phyloP scores from a whole-genome alignment of 2,113 vertebrate species.

The Sus scrofa region DNA sequence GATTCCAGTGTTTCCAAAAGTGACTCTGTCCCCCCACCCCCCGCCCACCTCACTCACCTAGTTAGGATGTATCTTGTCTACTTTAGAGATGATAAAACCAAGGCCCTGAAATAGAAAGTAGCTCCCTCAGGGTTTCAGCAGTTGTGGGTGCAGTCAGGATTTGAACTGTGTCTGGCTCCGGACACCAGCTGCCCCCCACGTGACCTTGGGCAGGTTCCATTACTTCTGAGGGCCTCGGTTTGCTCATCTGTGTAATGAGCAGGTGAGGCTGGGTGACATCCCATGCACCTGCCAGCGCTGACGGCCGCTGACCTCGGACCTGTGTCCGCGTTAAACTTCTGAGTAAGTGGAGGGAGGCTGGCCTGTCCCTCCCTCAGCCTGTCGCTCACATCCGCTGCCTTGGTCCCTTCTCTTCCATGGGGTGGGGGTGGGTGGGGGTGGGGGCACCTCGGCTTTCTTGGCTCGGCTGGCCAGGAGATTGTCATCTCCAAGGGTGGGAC shows the following conservation, averaged over 20 bases:
- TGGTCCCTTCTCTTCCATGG: background rate
- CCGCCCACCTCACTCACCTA: background rate
- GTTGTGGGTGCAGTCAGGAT: background rate
- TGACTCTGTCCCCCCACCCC: background rate
- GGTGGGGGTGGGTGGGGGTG: background rate
- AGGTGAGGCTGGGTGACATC: background rate
- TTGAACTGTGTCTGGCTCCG: background rate
- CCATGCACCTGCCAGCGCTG: background rate
- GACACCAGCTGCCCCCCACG: background rate
- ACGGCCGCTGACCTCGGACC: background rate
- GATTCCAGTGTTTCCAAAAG: background rate
- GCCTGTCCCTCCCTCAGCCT: background rate
- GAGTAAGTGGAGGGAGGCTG: background rate
- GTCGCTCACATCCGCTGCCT: background rate
- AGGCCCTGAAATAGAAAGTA: background rate
- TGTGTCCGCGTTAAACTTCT: background rate
- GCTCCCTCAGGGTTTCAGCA: background rate
- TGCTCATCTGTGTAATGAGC: background rate
- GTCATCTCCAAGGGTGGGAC: background rate
- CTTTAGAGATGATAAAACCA: background rate
- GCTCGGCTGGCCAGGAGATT: background rate
- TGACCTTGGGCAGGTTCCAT: background rate
- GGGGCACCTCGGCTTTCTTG: background rate
- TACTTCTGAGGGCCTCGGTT: background rate
- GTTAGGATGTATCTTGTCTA: background rate